Conservation (phyloP, 2,113 vertebrate genomes). For the Heloderma charlesbogerti region DNA sequence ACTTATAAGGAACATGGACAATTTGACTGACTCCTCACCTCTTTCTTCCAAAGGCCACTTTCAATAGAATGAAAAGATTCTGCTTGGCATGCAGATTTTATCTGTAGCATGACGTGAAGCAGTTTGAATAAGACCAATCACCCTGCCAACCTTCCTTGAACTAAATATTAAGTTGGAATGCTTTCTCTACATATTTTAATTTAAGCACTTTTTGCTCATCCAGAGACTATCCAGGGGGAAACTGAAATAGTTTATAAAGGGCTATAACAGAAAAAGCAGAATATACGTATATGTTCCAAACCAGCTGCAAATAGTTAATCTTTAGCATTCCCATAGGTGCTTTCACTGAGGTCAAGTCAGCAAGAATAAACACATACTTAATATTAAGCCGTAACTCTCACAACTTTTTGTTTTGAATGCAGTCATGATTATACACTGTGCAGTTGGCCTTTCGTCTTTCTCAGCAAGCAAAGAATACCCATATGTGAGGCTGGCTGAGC, state of each 20-base stretch:
- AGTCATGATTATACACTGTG: not conserved
- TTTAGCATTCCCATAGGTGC: not conserved
- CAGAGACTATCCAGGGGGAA: not conserved
- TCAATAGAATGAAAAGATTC: constrained; percentile 25
- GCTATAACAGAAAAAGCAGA: not conserved
- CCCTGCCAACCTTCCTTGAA: not conserved
- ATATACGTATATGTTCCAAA: not conserved
- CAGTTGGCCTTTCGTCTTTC: not conserved
- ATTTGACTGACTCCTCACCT: constrained; percentile 19
- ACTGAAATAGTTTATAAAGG: not conserved
- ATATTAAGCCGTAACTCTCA: not conserved
- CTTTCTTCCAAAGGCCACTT: constrained; percentile 25
- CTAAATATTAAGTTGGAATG: not conserved
- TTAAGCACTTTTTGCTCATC: not conserved
- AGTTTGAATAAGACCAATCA: not conserved
- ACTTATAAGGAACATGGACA: constrained; percentile 39
- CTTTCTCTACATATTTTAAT: not conserved
- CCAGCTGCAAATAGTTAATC: not conserved
- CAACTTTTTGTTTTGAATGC: not conserved
- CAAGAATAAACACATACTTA: not conserved
- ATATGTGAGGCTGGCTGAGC: not conserved
- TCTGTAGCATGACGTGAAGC: not conserved
- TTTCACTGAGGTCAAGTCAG: not conserved
- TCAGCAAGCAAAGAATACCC: not conserved
- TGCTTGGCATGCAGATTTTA: constrained; percentile 39